A percentile compares a stretch with the other conserved stretches of the same genome.
phyloP scores from a whole-genome alignment of 2,888 invertebrate genomes.

The Myopa testacea region DNA sequence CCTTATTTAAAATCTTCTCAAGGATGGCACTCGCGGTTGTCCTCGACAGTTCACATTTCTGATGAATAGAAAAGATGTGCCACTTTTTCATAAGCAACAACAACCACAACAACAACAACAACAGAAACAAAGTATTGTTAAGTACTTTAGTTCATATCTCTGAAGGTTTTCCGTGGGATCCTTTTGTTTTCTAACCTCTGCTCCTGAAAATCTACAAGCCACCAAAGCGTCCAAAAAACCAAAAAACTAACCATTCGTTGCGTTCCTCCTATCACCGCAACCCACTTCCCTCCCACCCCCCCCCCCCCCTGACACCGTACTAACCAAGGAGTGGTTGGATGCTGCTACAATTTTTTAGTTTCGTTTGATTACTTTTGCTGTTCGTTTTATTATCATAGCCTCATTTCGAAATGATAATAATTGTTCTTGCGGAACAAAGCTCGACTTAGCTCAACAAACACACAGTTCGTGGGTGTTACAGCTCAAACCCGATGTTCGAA shows the following conservation, averaged over 20 bases:
- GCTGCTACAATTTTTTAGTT: neutral
- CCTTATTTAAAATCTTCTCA: no score
- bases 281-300: neutral
- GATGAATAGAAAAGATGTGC: no score
- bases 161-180: neutral
- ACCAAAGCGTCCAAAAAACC: no score
- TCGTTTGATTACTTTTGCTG: conserved; percentile 28
- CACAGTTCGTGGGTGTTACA: neutral
- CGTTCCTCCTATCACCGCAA: neutral
- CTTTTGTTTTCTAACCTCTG: neutral
- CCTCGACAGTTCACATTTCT: no score
- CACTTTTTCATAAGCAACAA: no score
- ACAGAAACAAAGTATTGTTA: no score
- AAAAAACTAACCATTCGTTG: no score
- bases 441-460: conserved; percentile 33
- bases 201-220: neutral
- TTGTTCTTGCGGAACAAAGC: conserved; percentile 38
- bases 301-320: neutral
- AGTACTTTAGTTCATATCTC: no score
- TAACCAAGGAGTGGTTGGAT: neutral
- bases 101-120: no score
- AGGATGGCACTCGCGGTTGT: no score
- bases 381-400: conserved; percentile 33
- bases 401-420: conserved; percentile 41
- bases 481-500: neutral